Conservation (phyloP, 2,113 vertebrate species). For the Terrapene triunguis region DNA sequence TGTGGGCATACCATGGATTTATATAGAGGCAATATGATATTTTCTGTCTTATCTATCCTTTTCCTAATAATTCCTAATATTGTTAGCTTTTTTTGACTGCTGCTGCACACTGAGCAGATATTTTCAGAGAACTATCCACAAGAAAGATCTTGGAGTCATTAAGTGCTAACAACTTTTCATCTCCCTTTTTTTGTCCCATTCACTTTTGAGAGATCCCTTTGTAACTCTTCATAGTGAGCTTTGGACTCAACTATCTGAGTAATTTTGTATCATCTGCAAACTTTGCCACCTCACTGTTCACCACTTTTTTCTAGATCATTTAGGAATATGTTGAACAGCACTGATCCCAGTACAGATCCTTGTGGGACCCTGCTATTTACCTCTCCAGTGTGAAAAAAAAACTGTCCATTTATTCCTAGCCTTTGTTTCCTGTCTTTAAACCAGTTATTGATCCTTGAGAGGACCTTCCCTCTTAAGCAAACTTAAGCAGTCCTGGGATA, state of each 20-base stretch:
- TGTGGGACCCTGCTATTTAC: not conserved
- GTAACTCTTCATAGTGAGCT: not conserved
- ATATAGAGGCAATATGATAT: not conserved
- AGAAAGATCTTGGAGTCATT: not conserved
- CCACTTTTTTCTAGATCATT: too few species aligned
- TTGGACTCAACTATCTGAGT: too few species aligned
- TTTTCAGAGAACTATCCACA: not conserved
- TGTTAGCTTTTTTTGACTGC: not conserved
- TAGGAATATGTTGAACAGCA: too few species aligned
- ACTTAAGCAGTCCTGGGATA: not conserved
- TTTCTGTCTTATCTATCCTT: not conserved
- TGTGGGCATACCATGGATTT: not conserved
- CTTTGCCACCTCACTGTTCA: too few species aligned
- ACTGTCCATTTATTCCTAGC: not conserved
- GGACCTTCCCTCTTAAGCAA: not conserved
- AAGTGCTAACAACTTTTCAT: not conserved
- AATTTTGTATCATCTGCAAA: too few species aligned
- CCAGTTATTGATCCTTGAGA: not conserved
- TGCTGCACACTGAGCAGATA: not conserved
- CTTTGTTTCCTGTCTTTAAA: not conserved
- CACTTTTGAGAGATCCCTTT: not conserved
- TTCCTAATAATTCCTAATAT: not conserved
- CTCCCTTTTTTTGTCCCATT: not conserved
- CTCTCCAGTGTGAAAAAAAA: not conserved
- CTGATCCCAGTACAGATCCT: not conserved